Evolutionary conservation across 2,113 vertebrate species (phyloP).

Genomic region (Megaceryle torquata): DNA sequence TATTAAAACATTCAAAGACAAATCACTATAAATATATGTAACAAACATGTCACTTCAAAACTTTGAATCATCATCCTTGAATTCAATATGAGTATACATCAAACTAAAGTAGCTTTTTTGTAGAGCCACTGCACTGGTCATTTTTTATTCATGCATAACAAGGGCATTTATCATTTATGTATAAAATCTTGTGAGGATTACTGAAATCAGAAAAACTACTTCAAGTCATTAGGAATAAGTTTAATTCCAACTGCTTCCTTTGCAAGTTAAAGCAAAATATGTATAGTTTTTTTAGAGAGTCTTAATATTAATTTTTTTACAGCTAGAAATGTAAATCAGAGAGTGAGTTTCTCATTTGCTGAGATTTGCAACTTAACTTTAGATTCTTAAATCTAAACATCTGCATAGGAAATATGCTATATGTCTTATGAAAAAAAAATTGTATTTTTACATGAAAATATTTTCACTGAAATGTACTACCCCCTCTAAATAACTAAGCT

Average conservation of each 20-base stretch:
- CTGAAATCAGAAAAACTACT: not conserved
- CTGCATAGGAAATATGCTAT: too few species aligned
- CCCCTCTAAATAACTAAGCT: not conserved
- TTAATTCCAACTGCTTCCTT: not conserved
- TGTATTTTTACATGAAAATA: not conserved
- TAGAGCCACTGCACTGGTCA: accelerated
- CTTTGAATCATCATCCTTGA: not conserved
- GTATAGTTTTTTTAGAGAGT: not conserved
- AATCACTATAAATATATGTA: not conserved
- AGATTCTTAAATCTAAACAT: too few species aligned
- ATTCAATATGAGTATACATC: not conserved
- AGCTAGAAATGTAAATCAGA: not conserved
- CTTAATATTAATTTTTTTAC: not conserved
- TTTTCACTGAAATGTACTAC: not conserved
- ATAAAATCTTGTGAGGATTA: not conserved
- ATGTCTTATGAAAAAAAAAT: too few species aligned
- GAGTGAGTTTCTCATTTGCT: not conserved
- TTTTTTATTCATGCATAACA: not conserved
- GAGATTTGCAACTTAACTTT: not conserved
- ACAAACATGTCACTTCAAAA: not conserved
- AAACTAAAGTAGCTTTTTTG: not conserved
- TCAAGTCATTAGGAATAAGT: not conserved
- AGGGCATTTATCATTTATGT: not conserved
- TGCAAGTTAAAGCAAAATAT: not conserved
- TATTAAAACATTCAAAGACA: not conserved